Percentiles rank a stretch among this genome's conserved stretches.
Conservation (phyloP, 2,888 invertebrate species). For the Drosophila hamatofila region DNA sequence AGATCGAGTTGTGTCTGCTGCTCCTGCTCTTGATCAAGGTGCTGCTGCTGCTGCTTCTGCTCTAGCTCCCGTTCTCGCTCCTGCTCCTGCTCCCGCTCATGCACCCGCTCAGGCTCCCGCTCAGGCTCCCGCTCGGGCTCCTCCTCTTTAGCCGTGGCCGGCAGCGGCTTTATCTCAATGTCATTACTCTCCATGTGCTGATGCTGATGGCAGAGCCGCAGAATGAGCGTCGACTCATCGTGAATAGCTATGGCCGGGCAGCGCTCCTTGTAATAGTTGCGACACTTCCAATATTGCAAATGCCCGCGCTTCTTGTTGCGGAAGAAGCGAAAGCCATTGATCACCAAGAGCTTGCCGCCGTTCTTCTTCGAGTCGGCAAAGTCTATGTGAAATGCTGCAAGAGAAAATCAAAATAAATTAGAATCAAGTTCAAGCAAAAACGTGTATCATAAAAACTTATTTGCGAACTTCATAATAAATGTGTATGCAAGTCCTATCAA, state of each 20-base stretch:
- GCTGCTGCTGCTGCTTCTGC: neutral
- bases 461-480: neutral
- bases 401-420: slow-evolving; percentile 5
- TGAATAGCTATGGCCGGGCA: slow-evolving; percentile 85
- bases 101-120: neutral
- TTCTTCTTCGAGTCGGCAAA: slow-evolving; percentile 85
- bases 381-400: slow-evolving; percentile 84
- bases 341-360: slow-evolving; percentile 84
- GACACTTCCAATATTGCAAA: slow-evolving; percentile 85
- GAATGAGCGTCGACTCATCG: slow-evolving; percentile 83
- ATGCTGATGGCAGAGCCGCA: slow-evolving; percentile 84
- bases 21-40: slow-evolving; percentile 2
- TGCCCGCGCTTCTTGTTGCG: slow-evolving; percentile 85
- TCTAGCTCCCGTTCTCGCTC: slow-evolving; percentile 5
- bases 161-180: slow-evolving; percentile 82
- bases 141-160: slow-evolving; percentile 35
- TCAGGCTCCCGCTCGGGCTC: neutral
- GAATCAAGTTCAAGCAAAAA: no score
- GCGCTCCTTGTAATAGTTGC: slow-evolving; percentile 85
- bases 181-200: slow-evolving; percentile 84
- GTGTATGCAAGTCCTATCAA: slow-evolving; percentile 20
- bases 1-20: neutral
- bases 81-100: neutral
- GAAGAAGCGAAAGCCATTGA: slow-evolving; percentile 85
- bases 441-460: neutral